These are phyloP conservation scores for Chalcosyrphus nemorum DNA, from an alignment of 2,888 invertebrate species.

Conservation along the genomic window DNA sequence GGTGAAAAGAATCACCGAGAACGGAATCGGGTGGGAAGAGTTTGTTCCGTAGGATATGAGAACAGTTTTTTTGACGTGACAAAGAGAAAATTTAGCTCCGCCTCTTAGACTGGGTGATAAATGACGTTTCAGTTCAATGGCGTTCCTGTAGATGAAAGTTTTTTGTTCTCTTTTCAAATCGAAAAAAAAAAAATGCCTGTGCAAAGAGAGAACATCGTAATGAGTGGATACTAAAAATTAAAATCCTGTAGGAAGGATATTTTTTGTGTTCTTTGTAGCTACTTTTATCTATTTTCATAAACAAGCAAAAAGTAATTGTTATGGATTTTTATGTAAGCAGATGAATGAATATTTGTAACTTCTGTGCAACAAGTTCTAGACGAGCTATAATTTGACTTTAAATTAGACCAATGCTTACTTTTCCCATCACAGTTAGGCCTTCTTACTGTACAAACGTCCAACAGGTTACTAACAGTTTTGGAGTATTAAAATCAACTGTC, in stretches of 20 bases:
- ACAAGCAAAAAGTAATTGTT: no score
- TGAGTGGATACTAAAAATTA: no score
- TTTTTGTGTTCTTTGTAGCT: background rate
- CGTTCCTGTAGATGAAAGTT: background rate
- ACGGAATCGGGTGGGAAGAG: conserved; percentile 3
- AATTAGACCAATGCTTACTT: no score
- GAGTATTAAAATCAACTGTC: no score
- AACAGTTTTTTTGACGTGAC: conserved; percentile 1
- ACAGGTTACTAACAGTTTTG: no score
- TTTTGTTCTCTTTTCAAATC: conserved; percentile 30
- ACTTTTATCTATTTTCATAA: no score
- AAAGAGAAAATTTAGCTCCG: conserved; percentile 48
- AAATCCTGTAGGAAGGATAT: background rate
- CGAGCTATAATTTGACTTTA: no score
- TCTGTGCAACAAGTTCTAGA: no score
- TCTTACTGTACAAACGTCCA: no score
- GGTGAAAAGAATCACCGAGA: conserved; percentile 25
- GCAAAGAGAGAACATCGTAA: background rate
- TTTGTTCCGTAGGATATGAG: conserved; percentile 5
- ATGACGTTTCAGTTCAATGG: conserved; percentile 5
- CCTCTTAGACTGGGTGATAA: conserved; percentile 6
- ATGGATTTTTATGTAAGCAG: no score
- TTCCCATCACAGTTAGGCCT: no score
- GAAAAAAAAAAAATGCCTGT: background rate
- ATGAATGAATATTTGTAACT: no score